Percentiles rank a stretch among this genome's conserved stretches.
These are phyloP conservation scores for Scrobipalpa costella DNA, from an alignment of 2,888 invertebrate species.

Conservation along the genomic window DNA sequence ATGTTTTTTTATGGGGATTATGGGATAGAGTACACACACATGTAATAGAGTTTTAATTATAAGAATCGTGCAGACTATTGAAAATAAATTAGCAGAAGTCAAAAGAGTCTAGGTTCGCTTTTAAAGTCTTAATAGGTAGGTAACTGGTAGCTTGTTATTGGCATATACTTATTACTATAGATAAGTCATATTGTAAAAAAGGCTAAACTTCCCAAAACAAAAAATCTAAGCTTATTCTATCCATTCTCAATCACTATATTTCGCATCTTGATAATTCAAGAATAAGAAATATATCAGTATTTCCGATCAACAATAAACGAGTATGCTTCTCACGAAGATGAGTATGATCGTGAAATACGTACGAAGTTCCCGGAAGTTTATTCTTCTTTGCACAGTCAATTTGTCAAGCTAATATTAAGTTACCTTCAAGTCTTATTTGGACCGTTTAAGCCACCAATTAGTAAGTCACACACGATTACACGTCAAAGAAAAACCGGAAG, in stretches of 20 bases:
- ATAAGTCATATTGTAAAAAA: too few species aligned
- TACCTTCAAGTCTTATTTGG: slow-evolving; percentile 39
- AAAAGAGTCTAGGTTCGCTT: too few species aligned
- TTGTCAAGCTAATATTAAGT: slow-evolving; percentile 44
- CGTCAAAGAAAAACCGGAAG: slow-evolving; percentile 24
- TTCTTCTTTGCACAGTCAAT: slow-evolving; percentile 39
- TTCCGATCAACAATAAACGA: background rate
- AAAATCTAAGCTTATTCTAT: too few species aligned
- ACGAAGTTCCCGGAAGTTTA: slow-evolving; percentile 49
- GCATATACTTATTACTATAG: too few species aligned
- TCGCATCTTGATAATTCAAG: background rate
- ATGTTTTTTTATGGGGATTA: too few species aligned
- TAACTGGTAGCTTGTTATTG: too few species aligned
- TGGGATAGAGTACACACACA: too few species aligned
- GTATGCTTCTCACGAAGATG: slow-evolving; percentile 25
- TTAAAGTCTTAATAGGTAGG: too few species aligned
- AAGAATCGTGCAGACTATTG: too few species aligned
- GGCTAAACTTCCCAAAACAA: too few species aligned
- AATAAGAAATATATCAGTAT: background rate
- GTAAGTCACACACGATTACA: slow-evolving; percentile 34
- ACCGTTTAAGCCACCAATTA: slow-evolving; percentile 35
- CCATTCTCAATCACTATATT: background rate
- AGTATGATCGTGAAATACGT: slow-evolving; percentile 39
- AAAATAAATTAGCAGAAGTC: too few species aligned
- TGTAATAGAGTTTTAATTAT: too few species aligned